Evolutionary conservation across 2,797 vertebrate genomes (phyloP), one percentile per base, ranked within the genome.

Genomic region (Poecile montanus): DNA sequence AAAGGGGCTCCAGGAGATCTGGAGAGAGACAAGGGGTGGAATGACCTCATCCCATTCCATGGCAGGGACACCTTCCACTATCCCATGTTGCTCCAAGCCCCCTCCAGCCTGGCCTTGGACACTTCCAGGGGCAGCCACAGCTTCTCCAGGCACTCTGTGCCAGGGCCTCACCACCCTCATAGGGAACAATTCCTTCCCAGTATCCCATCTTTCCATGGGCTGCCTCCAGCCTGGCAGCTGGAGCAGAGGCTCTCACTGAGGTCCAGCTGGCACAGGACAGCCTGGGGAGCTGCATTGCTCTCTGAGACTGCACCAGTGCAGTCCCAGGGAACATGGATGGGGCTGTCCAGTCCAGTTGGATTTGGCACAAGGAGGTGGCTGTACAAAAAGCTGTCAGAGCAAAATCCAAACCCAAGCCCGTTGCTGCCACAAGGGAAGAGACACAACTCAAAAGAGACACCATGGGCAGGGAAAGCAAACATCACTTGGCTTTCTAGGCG

Each of bases 301-400:
- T 26, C 38, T 5, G 3, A 9, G 21, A 45, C 1, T 27, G 32
- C 30, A 45, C 42, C 73, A 44, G 65, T 34, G 36, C 82, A 11
- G 4, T 15, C 78, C 75, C 82, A 50, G 62, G 67, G 61, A 86
- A 57, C 23, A 2, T 2, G 70, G 85, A 63, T 27, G 26, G 30
- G 70, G 34, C 68, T 29, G 13, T 18, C 26, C 79, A 65, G 53
- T 20, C 62, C 91, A 86, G 66, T 26, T 36, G 38, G 67, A 70
- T 34, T 78, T 94, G 89, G 91, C 80, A 81, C 36, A 30, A 61
- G 76, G 56, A 80, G 32, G 76, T 30, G 68, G 53, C 84, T 89
- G 67, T 48, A 74, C 36, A 50, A 78, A 45, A 38, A 66, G 51
- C 4, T 40, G 70, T 40, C 45, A 80, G 72, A 88, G 75, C 1